phyloP scores from a whole-genome alignment of 2,113 vertebrate genomes.

The Gymnobelideus leadbeateri region DNA sequence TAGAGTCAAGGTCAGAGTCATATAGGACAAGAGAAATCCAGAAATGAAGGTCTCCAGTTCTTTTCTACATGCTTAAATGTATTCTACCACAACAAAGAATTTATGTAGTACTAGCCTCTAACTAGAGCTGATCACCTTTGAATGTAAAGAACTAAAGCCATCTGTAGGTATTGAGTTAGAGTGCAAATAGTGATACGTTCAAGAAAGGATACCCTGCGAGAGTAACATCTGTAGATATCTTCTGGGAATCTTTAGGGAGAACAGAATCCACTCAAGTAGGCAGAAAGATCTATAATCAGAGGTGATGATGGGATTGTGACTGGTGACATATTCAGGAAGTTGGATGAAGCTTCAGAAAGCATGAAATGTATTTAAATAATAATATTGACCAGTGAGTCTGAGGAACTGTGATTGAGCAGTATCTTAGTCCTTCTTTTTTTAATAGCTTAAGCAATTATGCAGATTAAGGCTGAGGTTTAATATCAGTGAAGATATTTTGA shows the following conservation, averaged over 20 bases:
- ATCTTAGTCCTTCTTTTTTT: background rate
- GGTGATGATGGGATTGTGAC: background rate
- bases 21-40: background rate
- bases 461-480: background rate
- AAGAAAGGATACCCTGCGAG: background rate
- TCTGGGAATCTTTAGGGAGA: background rate
- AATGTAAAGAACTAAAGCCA: background rate
- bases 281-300: background rate
- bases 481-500: background rate
- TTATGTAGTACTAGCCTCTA: background rate
- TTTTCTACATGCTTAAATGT: background rate
- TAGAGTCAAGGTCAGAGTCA: background rate
- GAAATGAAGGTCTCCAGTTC: background rate
- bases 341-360: no score
- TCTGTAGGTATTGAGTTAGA: background rate
- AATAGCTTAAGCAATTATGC: background rate
- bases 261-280: background rate
- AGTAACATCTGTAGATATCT: background rate
- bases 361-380: no score
- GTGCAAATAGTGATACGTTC: background rate
- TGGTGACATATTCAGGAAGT: background rate
- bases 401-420: no score
- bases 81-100: background rate
- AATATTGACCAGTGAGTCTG: no score
- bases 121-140: background rate